Evolutionary conservation across 2,888 invertebrate species (phyloP), one percentile per base, ranked within the genome.

Genomic region (Harpalus rubripes): DNA sequence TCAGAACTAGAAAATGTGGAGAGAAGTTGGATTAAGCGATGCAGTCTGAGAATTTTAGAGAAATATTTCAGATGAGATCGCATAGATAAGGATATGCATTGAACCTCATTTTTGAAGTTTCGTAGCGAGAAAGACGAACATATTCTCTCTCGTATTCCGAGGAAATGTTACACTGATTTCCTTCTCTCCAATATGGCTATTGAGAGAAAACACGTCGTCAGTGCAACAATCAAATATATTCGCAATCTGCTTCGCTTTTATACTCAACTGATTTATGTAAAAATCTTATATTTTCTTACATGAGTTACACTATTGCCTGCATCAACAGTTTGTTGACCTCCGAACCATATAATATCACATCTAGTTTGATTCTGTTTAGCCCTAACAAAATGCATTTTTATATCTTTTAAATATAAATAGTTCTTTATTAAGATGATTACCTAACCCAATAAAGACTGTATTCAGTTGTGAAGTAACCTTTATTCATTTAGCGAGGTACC

Each of bases 21-120:
- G 76, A 52, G 56, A 76, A 76, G 16, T 44, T 56, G 76, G 76
- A 76, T 76, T 76, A 76, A 76, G 76, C 76, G 76, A 76, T 52
- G 52, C 52, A 56, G 56, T 10, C 56, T 76, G 76, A 76, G 56
- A 76, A 76, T 76, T 76, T 56, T 76, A 52, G 44, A 76, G 76
- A 76, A 76, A 76, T 76, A 76, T 76, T 76, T 76, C 52, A 76
- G 76, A 76, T 76, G 56, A 56, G 52, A 76, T 76, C 56, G 52
- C 56, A 16, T 8, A 44, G 76, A 76, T 76, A 76, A 76, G 56
- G 52, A 76, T 76, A 41, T 59, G 52, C 52, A 76, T 41, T 15
- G 74, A 44, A 74, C 12, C 72, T 15, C 72, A 32, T 72, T 39
- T 76, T 76, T 52, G 41, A 76, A 76, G 56, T 22, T 22, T 52